phyloP scores from a whole-genome alignment of 2,113 vertebrate species.

The human region DNA sequence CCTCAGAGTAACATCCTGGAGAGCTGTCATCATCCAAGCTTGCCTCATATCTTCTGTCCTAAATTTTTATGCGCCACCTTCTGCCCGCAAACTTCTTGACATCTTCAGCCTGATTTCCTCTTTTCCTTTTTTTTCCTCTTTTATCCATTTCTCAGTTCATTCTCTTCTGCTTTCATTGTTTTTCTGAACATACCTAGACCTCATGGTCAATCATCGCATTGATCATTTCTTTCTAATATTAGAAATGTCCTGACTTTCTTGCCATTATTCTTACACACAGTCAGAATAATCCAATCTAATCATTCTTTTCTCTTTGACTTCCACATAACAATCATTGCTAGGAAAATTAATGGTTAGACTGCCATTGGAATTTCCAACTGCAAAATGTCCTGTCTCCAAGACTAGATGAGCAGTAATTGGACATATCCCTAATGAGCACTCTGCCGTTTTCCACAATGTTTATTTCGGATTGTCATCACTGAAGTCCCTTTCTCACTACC shows the following conservation, averaged over 20 bases:
- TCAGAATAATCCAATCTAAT: neutral
- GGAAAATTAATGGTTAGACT: neutral
- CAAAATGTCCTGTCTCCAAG: neutral
- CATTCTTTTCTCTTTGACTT: neutral
- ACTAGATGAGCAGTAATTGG: neutral
- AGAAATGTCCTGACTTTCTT: neutral
- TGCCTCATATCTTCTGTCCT: neutral
- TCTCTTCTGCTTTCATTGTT: neutral
- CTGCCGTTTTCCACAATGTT: neutral
- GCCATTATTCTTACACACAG: neutral
- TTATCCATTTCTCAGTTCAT: neutral
- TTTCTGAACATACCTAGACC: neutral
- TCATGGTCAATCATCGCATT: neutral
- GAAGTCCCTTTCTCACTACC: neutral
- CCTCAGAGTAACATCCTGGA: neutral
- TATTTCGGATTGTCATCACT: neutral
- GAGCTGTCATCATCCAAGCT: neutral
- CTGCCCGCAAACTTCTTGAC: neutral
- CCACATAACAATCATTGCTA: neutral
- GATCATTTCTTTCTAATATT: neutral
- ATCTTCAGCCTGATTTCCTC: neutral
- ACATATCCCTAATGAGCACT: too few species aligned
- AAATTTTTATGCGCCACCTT: neutral
- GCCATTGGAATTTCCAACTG: neutral
- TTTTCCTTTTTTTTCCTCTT: neutral